Conservation (phyloP, 1,140 invertebrate species). For the Ganaspis sp. region DNA sequence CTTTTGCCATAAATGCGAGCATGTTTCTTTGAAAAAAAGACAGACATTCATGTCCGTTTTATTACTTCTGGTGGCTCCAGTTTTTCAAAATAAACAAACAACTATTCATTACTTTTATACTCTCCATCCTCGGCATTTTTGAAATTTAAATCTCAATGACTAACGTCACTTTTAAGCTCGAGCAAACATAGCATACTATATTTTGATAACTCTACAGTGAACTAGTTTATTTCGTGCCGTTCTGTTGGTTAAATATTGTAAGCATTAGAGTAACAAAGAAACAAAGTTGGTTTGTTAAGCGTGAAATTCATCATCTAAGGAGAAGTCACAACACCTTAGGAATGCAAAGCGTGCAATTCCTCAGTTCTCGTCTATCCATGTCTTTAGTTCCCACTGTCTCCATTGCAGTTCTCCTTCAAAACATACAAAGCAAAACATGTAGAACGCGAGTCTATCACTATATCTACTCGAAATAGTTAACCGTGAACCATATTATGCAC, state of each 20-base stretch:
- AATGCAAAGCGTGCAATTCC: neutral
- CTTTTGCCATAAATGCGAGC: no score
- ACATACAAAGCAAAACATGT: neutral
- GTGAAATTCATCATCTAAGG: constrained; percentile 2
- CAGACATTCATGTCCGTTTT: no score
- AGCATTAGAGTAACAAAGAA: neutral
- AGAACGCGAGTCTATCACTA: neutral
- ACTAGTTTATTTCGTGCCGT: no score
- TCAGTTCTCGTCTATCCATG: neutral
- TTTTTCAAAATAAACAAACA: no score
- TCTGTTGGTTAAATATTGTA: neutral
- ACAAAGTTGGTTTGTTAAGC: constrained; percentile 1
- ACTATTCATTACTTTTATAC: no score
- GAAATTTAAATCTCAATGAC: no score
- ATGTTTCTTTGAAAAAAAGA: no score
- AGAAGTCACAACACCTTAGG: neutral
- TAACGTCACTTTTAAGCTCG: no score
- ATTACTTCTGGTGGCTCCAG: no score
- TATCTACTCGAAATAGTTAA: neutral
- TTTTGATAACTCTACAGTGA: no score
- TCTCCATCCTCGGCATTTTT: no score
- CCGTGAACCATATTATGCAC: neutral
- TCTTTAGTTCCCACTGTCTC: neutral
- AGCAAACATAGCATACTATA: no score
- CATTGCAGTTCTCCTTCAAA: neutral